phyloP scores from a whole-genome alignment of 2,797 vertebrate genomes.

The Anguilla marmorata region DNA sequence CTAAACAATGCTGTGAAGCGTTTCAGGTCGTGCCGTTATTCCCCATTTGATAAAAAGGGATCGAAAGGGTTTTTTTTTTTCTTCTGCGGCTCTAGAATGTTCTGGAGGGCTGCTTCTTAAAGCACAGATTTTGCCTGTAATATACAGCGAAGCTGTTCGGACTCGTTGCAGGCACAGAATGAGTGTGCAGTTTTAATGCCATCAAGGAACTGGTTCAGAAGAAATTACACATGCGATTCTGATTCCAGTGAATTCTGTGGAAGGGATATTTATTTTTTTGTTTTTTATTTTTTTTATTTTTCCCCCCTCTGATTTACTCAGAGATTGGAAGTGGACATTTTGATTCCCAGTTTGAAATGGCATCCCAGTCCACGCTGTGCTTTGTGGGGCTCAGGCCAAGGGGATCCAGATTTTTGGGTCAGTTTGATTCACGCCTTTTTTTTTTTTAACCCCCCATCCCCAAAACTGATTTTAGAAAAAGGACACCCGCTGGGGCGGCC shows the following conservation, averaged over 20 bases:
- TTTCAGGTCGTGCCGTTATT: not conserved
- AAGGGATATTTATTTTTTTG: constrained; percentile 47
- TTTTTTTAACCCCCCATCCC: constrained; percentile 25
- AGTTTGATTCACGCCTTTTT: constrained; percentile 31
- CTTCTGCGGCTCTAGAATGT: not conserved
- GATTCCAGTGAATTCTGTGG: constrained; percentile 69
- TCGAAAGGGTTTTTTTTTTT: not conserved
- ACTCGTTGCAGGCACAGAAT: not conserved
- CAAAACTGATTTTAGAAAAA: constrained; percentile 35
- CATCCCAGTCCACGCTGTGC: not conserved
- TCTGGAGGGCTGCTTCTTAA: not conserved
- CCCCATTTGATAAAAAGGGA: not conserved
- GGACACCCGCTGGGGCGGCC: not conserved
- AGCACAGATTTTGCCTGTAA: not conserved
- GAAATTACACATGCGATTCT: constrained; percentile 34
- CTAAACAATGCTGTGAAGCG: not conserved
- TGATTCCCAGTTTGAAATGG: constrained; percentile 51
- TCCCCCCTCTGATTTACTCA: constrained; percentile 66
- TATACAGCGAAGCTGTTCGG: not conserved
- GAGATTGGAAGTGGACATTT: constrained; percentile 53
- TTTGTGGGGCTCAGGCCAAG: constrained; percentile 10
- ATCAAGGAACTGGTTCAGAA: not conserved
- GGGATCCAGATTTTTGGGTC: constrained; percentile 35
- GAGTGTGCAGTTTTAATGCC: not conserved
- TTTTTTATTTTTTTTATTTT: constrained; percentile 38